A percentile compares a stretch with the other conserved stretches of the same genome.
Evolutionary conservation across 2,797 vertebrate species (phyloP).

Genomic region (Sylvilagus floridanus): DNA sequence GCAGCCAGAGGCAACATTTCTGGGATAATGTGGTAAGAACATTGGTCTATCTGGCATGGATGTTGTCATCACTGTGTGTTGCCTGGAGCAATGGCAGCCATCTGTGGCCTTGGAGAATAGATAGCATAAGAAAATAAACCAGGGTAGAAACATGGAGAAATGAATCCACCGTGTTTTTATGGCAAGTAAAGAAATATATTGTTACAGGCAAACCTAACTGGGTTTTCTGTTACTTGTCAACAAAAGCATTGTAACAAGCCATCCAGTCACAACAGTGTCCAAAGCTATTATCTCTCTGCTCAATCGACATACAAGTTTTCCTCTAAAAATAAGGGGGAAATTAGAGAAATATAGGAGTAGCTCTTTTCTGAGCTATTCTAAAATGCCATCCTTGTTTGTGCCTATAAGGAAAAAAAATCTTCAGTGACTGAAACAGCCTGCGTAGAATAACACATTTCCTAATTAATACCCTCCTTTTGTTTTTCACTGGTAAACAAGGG

Average conservation of each 20-base stretch:
- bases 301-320: not conserved
- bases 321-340: constrained; percentile 39
- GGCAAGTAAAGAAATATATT: constrained; percentile 5
- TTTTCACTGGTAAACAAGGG: constrained; percentile 64
- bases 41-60: not conserved
- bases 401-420: not conserved
- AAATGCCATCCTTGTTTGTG: constrained; percentile 22
- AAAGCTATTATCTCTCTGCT: not conserved
- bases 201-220: not conserved
- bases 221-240: not conserved
- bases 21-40: not conserved
- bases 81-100: not conserved
- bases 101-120: not conserved
- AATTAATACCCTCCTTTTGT: not conserved
- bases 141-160: not conserved
- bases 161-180: not conserved
- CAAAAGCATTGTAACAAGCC: not conserved
- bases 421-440: not conserved
- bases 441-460: not conserved
- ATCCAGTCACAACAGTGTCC: not conserved
- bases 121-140: not conserved
- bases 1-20: not conserved
- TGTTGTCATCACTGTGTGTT: not conserved
- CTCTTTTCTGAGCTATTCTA: constrained; percentile 6
- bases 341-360: not conserved